Conservation (phyloP, 2,113 vertebrate genomes). For the Chrysemys picta region DNA sequence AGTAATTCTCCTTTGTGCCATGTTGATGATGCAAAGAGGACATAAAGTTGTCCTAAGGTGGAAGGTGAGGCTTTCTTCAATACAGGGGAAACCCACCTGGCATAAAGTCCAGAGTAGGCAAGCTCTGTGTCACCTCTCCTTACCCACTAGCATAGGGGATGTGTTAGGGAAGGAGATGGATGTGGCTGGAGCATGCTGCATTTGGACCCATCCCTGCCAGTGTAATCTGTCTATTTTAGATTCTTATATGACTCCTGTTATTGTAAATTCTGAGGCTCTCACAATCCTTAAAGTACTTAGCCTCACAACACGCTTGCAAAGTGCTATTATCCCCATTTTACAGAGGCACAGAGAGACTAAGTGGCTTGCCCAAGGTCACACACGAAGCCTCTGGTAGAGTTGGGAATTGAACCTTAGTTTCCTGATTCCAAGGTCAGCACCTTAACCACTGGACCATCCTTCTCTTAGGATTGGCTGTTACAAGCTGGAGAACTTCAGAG, state of each 20-base stretch:
- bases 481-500: not conserved
- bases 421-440: not conserved
- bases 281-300: not conserved
- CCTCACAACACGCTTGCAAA: not conserved
- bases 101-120: accelerated
- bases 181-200: not conserved
- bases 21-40: not conserved
- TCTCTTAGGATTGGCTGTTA: not conserved
- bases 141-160: not conserved
- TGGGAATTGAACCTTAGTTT: not conserved
- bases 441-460: not conserved
- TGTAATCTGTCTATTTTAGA: accelerated
- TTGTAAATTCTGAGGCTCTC: not conserved
- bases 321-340: conserved; percentile 28
- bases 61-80: not conserved
- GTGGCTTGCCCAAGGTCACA: not conserved
- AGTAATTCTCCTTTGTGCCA: not conserved
- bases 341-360: not conserved
- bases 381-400: not conserved
- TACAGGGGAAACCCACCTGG: accelerated
- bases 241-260: not conserved
- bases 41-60: not conserved
- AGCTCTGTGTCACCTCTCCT: not conserved
- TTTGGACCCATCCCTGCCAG: not conserved
- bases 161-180: not conserved